Evolutionary conservation across 2,797 vertebrate genomes (phyloP), one percentile per base, ranked within the genome.

Genomic region (Rhodeus uyekii): DNA sequence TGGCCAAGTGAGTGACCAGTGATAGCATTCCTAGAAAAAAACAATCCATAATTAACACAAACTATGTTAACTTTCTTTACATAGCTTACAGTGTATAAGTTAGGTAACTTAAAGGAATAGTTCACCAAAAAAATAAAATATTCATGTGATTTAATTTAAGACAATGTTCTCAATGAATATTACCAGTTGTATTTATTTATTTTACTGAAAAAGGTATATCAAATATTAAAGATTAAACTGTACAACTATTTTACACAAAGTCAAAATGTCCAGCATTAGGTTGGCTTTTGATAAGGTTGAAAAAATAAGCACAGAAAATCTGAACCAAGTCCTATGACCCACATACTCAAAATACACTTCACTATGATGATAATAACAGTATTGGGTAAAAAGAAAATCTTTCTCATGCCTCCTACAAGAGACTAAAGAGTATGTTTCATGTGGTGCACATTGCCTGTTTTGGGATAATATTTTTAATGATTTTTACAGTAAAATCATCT

Each of bases 1-100:
- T 99, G 97, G 97, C 96, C 97, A 90, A 91, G 98, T 99, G 89
- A 95, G 95, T 87, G 38, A 32, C 50, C 55, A 22, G 4, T 24
- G 3, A 60, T 65, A n/a, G 58, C 39, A 42, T 32, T 72, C 69
- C 36, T n/a, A 9, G 0, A 42, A 53, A 55, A 27, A 58, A 58
- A 44, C 1, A 76, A 42, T 22, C 8, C 27, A 10, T 42, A 32
- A 61, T n/a, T 44, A 76, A 18, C 29, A 24, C 22, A 53, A 34
- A 36, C 18, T 6, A 3, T 24, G 36, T 24, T 22, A 67, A n/a
- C 32, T 5, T 22, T 39, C 9, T 38, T 38, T 60, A 42, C 36
- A 19, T 55, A 64, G 55, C 36, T 55, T 9, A 14, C 27, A 60
- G 13, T 16, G 13, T 24, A 29, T 29, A 60, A 16, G 24, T 29